A percentile compares a stretch with the other conserved stretches of the same genome.
Conservation (phyloP, 2,888 invertebrate genomes). For the Ctenicera cuprea region DNA sequence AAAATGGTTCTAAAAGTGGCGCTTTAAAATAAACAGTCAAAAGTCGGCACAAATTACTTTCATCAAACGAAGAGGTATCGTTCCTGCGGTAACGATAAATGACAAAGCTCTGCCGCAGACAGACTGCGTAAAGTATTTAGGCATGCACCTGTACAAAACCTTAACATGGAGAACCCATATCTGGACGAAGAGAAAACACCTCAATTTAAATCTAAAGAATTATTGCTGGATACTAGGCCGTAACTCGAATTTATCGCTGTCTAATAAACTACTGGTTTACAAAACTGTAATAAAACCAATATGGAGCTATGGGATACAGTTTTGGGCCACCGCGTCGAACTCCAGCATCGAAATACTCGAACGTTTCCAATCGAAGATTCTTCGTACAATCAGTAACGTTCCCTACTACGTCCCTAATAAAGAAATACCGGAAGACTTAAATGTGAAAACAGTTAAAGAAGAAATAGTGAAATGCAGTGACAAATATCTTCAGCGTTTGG, state of each 20-base stretch:
- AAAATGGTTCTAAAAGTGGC: conserved; percentile 48
- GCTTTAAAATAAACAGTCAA: conserved; percentile 35
- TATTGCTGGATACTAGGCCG: conserved; percentile 46
- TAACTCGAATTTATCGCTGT: conserved; percentile 32
- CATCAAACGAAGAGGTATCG: conserved; percentile 25
- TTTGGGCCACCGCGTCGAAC: conserved; percentile 22
- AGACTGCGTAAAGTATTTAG: conserved; percentile 45
- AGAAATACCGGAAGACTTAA: conserved; percentile 16
- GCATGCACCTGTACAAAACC: conserved; percentile 43
- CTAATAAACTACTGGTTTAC: conserved; percentile 49
- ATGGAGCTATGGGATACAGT: conserved; percentile 34
- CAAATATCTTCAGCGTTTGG: no score
- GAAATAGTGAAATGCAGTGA: no score
- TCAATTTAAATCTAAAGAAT: conserved; percentile 41
- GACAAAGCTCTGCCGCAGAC: conserved; percentile 17
- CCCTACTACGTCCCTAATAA: no score
- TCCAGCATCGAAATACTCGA: conserved; percentile 48
- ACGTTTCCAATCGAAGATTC: conserved; percentile 31
- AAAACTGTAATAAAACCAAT: conserved; percentile 34
- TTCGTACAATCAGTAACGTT: conserved; percentile 16
- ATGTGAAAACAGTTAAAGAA: no score
- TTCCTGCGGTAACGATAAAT: conserved; percentile 19
- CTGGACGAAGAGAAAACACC: conserved; percentile 39
- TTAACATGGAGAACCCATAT: conserved; percentile 20
- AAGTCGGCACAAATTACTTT: conserved; percentile 30